phyloP scores from a whole-genome alignment of 2,888 invertebrate species.

The Aphrophora alni region DNA sequence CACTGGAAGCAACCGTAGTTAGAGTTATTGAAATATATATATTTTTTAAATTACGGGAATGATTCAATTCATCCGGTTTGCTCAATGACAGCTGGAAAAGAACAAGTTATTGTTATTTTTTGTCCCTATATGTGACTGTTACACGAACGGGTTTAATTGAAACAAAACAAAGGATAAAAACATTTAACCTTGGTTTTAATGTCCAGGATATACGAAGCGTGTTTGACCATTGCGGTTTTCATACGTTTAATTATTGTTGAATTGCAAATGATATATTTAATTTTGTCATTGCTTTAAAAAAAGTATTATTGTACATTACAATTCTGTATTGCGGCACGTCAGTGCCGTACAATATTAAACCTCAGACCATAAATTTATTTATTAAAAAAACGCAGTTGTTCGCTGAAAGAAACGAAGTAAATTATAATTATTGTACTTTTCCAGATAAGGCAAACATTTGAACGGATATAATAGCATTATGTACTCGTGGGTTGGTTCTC shows the following conservation, averaged over 20 bases:
- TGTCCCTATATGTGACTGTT: not conserved
- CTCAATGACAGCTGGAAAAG: not conserved
- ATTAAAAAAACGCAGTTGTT: no score
- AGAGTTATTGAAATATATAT: not conserved
- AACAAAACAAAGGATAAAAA: not conserved
- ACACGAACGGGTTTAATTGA: slow-evolving; percentile 1
- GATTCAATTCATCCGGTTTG: not conserved
- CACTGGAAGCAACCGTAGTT: not conserved
- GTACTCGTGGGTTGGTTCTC: no score
- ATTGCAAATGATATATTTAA: not conserved
- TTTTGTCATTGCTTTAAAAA: no score
- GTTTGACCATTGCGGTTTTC: not conserved
- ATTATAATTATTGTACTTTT: no score
- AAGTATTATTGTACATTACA: no score
- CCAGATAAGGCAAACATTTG: no score
- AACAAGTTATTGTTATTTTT: not conserved
- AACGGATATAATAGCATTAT: no score
- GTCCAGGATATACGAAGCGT: not conserved
- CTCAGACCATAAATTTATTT: no score
- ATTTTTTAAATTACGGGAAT: not conserved
- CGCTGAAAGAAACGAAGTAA: no score
- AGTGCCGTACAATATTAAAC: no score
- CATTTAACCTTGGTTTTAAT: slow-evolving; percentile 6
- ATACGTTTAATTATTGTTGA: not conserved
- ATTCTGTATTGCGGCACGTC: no score